Conservation (phyloP, 2,113 vertebrate genomes). For the Circaetus cinerascens region DNA sequence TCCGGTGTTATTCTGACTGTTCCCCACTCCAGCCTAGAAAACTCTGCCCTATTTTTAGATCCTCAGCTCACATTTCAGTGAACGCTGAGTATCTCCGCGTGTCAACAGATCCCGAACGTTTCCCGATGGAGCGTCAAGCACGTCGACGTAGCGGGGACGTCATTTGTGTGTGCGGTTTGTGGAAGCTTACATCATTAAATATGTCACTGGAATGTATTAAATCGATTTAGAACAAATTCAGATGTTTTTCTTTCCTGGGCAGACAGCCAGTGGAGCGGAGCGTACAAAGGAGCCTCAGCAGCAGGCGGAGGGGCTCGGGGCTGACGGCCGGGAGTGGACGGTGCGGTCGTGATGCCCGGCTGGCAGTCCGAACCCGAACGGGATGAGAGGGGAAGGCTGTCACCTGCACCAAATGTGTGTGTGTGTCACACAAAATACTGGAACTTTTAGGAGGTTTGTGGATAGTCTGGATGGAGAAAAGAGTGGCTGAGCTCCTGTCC, state of each 20-base stretch:
- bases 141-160: not conserved
- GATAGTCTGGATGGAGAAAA: not conserved
- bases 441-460: not conserved
- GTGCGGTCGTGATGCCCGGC: not conserved
- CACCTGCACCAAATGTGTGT: fast-evolving
- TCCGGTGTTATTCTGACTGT: slow-evolving; percentile 5
- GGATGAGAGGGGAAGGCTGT: not conserved
- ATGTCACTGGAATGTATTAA: not conserved
- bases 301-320: not conserved
- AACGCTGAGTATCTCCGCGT: not conserved
- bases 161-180: not conserved
- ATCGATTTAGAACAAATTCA: not conserved
- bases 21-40: slow-evolving; percentile 23
- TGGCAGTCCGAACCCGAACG: fast-evolving
- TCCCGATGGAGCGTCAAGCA: not conserved
- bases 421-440: not conserved
- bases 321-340: fast-evolving
- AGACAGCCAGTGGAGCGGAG: not conserved
- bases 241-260: not conserved
- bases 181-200: not conserved
- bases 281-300: not conserved
- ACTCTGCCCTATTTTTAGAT: slow-evolving; percentile 69
- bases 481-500: not conserved
- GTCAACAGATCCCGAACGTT: slow-evolving; percentile 40
- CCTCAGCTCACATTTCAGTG: slow-evolving; percentile 56